These are phyloP conservation scores for Myotis planiceps DNA, from an alignment of 2,797 vertebrate genomes.

Conservation along the genomic window DNA sequence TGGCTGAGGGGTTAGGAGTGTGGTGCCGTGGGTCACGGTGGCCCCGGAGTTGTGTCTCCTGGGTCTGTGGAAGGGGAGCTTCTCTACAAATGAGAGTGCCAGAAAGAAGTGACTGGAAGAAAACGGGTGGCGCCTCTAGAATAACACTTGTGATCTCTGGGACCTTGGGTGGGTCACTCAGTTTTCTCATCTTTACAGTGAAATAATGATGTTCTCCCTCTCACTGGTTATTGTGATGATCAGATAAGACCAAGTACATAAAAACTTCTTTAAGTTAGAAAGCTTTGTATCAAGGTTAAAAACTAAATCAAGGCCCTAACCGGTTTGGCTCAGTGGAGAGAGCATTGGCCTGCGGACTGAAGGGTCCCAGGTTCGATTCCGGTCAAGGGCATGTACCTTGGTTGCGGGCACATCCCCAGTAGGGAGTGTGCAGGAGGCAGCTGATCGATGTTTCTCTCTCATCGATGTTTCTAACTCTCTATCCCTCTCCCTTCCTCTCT, in stretches of 20 bases:
- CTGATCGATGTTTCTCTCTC: too few species aligned
- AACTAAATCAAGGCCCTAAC: background rate
- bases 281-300: slow-evolving; percentile 85
- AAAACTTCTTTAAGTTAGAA: background rate
- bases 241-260: background rate
- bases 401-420: too few species aligned
- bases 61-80: background rate
- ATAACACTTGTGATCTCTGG: background rate
- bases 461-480: too few species aligned
- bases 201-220: background rate
- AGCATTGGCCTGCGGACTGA: too few species aligned
- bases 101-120: background rate
- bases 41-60: background rate
- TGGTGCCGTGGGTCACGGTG: background rate
- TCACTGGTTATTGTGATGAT: background rate
- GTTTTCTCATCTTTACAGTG: background rate
- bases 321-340: too few species aligned
- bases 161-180: background rate
- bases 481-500: too few species aligned
- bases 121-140: background rate
- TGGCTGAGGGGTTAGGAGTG: background rate
- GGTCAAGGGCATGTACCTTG: too few species aligned
- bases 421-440: too few species aligned
- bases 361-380: too few species aligned
- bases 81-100: background rate